Evolutionary conservation across 2,888 invertebrate species (phyloP).

Genomic region (Lasioglossum marginatum): DNA sequence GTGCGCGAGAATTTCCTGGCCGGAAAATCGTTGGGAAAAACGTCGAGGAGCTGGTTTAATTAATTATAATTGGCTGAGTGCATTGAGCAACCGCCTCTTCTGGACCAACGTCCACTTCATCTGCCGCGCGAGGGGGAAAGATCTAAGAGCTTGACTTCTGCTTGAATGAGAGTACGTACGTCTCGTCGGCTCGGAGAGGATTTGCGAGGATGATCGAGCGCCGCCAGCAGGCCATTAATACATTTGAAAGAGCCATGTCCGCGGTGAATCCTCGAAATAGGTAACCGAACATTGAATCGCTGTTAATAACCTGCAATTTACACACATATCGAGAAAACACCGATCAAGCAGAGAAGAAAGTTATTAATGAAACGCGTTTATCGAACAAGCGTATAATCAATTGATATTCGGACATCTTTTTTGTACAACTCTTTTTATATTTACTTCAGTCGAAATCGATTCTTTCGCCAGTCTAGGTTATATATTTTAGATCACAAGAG

Average conservation of each 20-base stretch:
- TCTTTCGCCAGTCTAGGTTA: neutral
- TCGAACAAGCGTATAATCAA: constrained; percentile 12
- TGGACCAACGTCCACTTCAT: constrained; percentile 63
- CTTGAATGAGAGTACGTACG: constrained; percentile 57
- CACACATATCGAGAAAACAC: constrained; percentile 1
- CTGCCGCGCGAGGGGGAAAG: constrained; percentile 54
- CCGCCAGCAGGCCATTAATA: constrained; percentile 64
- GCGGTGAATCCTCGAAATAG: constrained; percentile 55
- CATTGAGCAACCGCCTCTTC: constrained; percentile 62
- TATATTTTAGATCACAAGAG: neutral
- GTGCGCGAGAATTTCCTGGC: constrained; percentile 53
- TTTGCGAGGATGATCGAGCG: constrained; percentile 67
- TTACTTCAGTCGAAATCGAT: neutral
- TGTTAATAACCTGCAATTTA: constrained; percentile 52
- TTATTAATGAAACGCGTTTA: constrained; percentile 30
- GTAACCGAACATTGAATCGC: constrained; percentile 58
- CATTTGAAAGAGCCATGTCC: constrained; percentile 52
- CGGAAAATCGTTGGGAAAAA: constrained; percentile 58
- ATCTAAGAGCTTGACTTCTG: constrained; percentile 63
- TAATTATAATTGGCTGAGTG: constrained; percentile 70
- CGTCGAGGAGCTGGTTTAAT: constrained; percentile 63
- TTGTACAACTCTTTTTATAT: neutral
- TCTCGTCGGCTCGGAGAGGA: constrained; percentile 59
- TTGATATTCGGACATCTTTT: neutral
- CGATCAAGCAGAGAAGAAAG: constrained; percentile 26